Percentiles rank a stretch among this genome's conserved stretches.
Evolutionary conservation across 2,888 invertebrate genomes (phyloP).

Genomic region (Sepioteuthis lessoniana): DNA sequence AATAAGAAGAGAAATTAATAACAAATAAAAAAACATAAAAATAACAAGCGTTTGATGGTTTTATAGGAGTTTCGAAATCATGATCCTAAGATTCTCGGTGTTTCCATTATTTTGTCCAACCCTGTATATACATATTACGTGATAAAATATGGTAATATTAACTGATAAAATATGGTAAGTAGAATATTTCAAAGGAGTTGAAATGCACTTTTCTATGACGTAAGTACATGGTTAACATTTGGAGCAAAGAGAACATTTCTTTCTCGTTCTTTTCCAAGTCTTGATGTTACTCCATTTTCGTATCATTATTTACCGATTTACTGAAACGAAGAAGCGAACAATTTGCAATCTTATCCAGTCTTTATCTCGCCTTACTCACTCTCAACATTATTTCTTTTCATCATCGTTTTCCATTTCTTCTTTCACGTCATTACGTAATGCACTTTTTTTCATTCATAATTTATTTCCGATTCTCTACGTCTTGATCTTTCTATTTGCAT

Average conservation of each 20-base stretch:
- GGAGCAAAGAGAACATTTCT: not conserved
- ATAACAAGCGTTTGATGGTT: no score
- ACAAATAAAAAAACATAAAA: no score
- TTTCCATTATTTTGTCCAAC: no score
- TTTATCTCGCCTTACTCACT: not conserved
- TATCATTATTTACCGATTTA: not conserved
- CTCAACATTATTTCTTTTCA: not conserved
- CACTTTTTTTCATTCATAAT: not conserved
- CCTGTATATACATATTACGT: no score
- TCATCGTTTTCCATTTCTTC: not conserved
- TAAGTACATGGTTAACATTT: not conserved
- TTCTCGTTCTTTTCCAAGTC: not conserved
- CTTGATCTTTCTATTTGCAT: not conserved
- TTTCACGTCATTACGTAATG: not conserved
- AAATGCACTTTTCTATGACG: no score
- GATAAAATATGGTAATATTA: no score
- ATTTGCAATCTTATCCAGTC: not conserved
- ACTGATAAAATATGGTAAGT: no score
- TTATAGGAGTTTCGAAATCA: no score
- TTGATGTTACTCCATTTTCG: not conserved
- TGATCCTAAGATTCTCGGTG: no score
- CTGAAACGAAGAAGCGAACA: not conserved
- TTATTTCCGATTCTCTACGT: not conserved
- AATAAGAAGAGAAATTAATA: no score
- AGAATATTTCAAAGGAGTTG: no score